These are phyloP conservation scores for Craterocephalus amniculus DNA, from an alignment of 2,797 vertebrate species.

Conservation along the genomic window DNA sequence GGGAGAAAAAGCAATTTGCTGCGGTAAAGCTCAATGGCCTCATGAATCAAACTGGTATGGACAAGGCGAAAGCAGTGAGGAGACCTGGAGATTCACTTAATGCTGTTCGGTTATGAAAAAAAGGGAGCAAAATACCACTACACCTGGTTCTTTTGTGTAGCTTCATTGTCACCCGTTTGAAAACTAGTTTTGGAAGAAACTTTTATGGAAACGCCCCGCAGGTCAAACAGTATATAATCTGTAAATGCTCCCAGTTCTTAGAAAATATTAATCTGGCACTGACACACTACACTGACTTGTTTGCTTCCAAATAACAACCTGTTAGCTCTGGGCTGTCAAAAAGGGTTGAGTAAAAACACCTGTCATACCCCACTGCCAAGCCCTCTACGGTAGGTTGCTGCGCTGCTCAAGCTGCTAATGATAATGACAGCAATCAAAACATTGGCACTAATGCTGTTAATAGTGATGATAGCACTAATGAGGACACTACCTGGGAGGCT, in stretches of 20 bases:
- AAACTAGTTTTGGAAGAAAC: background rate
- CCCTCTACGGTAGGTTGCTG: slow-evolving; percentile 57
- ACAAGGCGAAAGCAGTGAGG: slow-evolving; percentile 65
- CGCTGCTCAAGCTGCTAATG: slow-evolving; percentile 67
- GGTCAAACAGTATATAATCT: background rate
- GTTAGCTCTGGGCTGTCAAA: slow-evolving; percentile 43
- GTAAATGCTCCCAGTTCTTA: background rate
- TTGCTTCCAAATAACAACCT: slow-evolving; percentile 40
- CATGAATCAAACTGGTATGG: slow-evolving; percentile 73
- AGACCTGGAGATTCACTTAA: slow-evolving; percentile 70
- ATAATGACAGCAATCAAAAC: slow-evolving; percentile 76
- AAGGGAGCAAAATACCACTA: background rate
- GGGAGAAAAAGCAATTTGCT: slow-evolving; percentile 77
- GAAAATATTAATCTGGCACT: slow-evolving; percentile 7
- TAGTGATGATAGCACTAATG: slow-evolving; percentile 71
- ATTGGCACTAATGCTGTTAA: slow-evolving; percentile 73
- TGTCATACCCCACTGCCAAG: slow-evolving; percentile 55
- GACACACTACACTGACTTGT: slow-evolving; percentile 1
- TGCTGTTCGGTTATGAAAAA: slow-evolving; percentile 33
- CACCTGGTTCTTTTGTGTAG: slow-evolving; percentile 21
- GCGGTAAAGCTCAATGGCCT: slow-evolving; percentile 71
- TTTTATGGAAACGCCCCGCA: background rate
- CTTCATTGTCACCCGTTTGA: slow-evolving; percentile 12
- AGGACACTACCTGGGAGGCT: slow-evolving; percentile 77
- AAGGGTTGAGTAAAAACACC: slow-evolving; percentile 61